Percentiles rank a stretch among this genome's conserved stretches.
phyloP scores from a whole-genome alignment of 2,797 vertebrate genomes.

The Pseudomugil tenellus region DNA sequence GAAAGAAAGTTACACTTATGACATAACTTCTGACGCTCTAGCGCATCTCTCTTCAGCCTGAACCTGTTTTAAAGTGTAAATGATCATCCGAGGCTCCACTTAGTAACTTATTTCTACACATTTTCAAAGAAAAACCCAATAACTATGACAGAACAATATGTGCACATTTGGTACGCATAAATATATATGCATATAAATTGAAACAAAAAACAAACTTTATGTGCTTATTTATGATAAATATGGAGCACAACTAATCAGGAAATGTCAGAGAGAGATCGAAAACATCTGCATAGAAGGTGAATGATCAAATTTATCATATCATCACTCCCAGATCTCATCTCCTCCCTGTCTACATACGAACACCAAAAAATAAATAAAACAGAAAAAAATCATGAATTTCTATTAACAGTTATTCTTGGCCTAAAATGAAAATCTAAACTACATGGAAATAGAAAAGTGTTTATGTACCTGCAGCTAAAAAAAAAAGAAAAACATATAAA shows the following conservation, averaged over 20 bases:
- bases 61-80: not conserved
- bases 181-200: not conserved
- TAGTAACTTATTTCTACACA: not conserved
- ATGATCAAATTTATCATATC: not conserved
- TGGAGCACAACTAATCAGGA: not conserved
- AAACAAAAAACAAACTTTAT: not conserved
- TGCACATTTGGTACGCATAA: not conserved
- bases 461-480: too few species aligned
- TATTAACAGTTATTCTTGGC: too few species aligned
- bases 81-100: not conserved
- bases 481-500: too few species aligned
- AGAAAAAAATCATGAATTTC: too few species aligned
- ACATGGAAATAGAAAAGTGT: too few species aligned
- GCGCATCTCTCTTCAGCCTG: not conserved
- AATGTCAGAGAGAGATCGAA: not conserved
- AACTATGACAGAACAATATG: not conserved
- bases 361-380: too few species aligned
- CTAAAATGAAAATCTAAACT: too few species aligned
- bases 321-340: not conserved
- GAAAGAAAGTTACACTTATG: constrained; percentile 4
- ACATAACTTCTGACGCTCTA: not conserved
- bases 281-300: not conserved
- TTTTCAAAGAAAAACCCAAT: not conserved
- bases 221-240: not conserved
- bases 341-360: too few species aligned